Evolutionary conservation across 2,888 invertebrate genomes (phyloP).

Genomic region (Graphium colonna): DNA sequence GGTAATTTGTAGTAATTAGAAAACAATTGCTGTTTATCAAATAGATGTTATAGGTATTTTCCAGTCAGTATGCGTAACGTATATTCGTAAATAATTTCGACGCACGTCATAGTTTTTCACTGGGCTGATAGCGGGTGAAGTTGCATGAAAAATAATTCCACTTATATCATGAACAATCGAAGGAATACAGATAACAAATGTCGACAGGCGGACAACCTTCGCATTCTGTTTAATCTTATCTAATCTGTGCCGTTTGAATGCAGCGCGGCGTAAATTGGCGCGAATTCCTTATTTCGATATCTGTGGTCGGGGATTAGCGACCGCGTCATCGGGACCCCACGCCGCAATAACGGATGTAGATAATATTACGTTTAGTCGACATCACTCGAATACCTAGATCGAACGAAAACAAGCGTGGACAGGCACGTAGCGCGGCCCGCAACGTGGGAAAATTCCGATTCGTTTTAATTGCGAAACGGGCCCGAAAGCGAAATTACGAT

Average conservation of each 20-base stretch:
- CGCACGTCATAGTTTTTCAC: not conserved
- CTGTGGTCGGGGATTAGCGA: slow-evolving; percentile 4
- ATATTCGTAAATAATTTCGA: not conserved
- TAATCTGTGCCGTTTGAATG: slow-evolving; percentile 17
- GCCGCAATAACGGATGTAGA: slow-evolving; percentile 62
- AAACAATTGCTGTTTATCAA: no score
- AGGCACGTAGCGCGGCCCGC: slow-evolving; percentile 26
- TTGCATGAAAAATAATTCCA: slow-evolving; percentile 6
- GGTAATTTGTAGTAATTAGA: no score
- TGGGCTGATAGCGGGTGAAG: slow-evolving; percentile 1
- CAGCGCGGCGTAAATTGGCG: slow-evolving; percentile 13
- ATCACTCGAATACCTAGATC: slow-evolving; percentile 42
- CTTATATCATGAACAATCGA: slow-evolving; percentile 7
- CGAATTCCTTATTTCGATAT: slow-evolving; percentile 11
- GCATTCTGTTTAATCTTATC: slow-evolving; percentile 17
- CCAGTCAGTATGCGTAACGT: not conserved
- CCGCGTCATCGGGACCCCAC: slow-evolving; percentile 37
- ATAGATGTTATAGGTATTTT: no score
- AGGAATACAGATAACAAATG: slow-evolving; percentile 15
- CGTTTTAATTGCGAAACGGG: slow-evolving; percentile 23
- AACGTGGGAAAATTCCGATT: slow-evolving; percentile 39
- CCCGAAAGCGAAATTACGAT: slow-evolving; percentile 4
- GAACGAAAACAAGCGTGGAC: slow-evolving; percentile 24
- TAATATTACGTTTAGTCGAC: slow-evolving; percentile 64
- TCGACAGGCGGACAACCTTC: slow-evolving; percentile 11